These are phyloP conservation scores for Charadrius vociferus DNA, from an alignment of 2,113 vertebrate species.

Conservation along the genomic window DNA sequence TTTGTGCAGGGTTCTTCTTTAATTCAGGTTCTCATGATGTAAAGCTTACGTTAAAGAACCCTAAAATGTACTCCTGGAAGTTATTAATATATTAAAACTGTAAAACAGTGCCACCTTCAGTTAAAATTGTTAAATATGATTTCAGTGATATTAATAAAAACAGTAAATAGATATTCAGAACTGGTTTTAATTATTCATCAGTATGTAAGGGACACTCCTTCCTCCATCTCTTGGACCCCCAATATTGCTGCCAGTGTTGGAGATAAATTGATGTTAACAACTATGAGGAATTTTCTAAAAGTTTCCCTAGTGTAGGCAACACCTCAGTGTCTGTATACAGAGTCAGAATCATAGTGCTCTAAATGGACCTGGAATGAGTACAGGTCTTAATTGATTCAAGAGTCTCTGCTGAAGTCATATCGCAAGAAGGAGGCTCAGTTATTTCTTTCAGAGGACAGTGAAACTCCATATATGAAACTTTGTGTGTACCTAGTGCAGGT, in stretches of 20 bases:
- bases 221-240: neutral
- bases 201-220: neutral
- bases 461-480: neutral
- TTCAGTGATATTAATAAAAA: neutral
- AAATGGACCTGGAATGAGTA: neutral
- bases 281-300: neutral
- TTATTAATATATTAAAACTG: slow-evolving; percentile 45
- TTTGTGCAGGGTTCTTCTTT: neutral
- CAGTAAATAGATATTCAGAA: neutral
- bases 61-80: neutral
- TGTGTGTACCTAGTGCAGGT: neutral
- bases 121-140: slow-evolving; percentile 36
- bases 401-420: neutral
- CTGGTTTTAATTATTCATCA: neutral
- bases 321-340: neutral
- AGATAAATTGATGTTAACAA: neutral
- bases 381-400: neutral
- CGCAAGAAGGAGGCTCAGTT: neutral
- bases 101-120: slow-evolving; percentile 70
- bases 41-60: neutral
- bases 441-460: slow-evolving; percentile 20
- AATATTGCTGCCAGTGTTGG: neutral
- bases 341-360: neutral
- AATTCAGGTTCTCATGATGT: neutral
- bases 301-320: neutral